A percentile compares a stretch with the other conserved stretches of the same genome.
Evolutionary conservation across 2,113 vertebrate genomes (phyloP).

Genomic region (western clawed frog (Xenopus tropicalis)): DNA sequence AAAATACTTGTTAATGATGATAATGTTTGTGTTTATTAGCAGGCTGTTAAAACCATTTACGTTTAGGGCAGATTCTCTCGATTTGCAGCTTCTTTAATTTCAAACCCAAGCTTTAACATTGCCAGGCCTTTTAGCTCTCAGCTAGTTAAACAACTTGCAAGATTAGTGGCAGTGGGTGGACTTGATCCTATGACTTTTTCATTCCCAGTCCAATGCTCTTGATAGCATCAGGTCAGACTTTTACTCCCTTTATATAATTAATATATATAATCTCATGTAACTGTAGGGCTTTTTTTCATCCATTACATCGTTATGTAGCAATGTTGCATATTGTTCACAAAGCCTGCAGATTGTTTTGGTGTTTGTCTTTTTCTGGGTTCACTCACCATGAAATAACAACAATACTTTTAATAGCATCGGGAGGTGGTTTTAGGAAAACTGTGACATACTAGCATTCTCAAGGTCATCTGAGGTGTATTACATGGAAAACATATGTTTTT

Average conservation of each 20-base stretch:
- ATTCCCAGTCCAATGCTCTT: constrained; percentile 16
- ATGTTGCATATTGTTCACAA: not conserved
- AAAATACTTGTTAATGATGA: no score
- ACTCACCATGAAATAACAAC: not conserved
- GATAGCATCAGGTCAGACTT: constrained; percentile 21
- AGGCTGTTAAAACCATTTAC: no score
- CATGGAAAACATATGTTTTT: constrained; percentile 28
- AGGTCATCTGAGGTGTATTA: constrained; percentile 35
- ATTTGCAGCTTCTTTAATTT: no score
- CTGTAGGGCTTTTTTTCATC: not conserved
- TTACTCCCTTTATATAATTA: constrained; percentile 34
- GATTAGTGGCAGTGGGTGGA: constrained; percentile 17
- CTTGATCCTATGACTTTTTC: constrained; percentile 37
- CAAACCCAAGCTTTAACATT: no score
- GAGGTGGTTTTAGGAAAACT: not conserved
- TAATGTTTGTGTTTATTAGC: no score
- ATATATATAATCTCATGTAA: constrained; percentile 16
- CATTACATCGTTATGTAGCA: not conserved
- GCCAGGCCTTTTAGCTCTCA: no score
- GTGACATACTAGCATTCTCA: constrained; percentile 27
- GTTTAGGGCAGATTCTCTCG: no score
- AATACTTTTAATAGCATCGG: constrained; percentile 3
- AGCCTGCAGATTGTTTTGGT: not conserved
- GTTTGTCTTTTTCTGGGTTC: not conserved
- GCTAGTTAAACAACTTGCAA: not conserved